These are phyloP conservation scores for Eupeodes corollae DNA, from an alignment of 1,140 invertebrate genomes.

Conservation along the genomic window DNA sequence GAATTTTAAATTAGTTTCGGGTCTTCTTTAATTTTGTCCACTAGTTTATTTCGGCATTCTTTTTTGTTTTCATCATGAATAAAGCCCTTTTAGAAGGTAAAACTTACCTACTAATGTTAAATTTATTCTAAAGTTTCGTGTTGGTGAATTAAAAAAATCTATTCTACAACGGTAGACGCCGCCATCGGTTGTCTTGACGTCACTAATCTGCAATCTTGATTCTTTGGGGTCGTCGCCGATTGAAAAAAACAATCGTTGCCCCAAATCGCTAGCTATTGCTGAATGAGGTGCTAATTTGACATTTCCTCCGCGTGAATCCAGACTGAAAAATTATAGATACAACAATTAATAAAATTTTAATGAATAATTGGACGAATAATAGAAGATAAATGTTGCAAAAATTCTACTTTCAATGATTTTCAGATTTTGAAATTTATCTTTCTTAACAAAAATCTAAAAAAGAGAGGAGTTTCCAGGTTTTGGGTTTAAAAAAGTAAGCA, in stretches of 20 bases:
- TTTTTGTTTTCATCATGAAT: background rate
- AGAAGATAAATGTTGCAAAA: too few relatives aligned
- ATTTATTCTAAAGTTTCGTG: conserved; percentile 71
- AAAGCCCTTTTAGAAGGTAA: background rate
- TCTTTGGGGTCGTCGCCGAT: conserved; percentile 54
- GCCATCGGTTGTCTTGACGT: conserved; percentile 59
- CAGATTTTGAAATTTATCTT: too few relatives aligned
- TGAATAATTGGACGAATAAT: too few relatives aligned
- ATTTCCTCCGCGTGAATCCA: conserved; percentile 60
- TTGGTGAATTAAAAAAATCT: conserved; percentile 75
- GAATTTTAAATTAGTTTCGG: background rate
- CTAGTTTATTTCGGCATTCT: too few relatives aligned
- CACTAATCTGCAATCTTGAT: conserved; percentile 59
- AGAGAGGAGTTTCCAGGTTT: too few relatives aligned
- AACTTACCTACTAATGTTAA: conserved; percentile 72
- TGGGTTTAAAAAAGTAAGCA: too few relatives aligned
- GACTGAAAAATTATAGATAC: conserved; percentile 42
- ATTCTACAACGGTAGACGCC: conserved; percentile 72
- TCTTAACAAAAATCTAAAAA: too few relatives aligned
- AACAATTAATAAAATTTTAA: conserved; percentile 5
- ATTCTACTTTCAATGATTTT: too few relatives aligned
- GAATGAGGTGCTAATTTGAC: conserved; percentile 53
- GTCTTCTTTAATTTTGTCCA: too few relatives aligned
- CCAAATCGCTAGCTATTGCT: conserved; percentile 62
- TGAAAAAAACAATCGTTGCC: conserved; percentile 61